These are phyloP conservation scores for Mesoclemmys tuberculata DNA, from an alignment of 2,113 vertebrate species.

Conservation along the genomic window DNA sequence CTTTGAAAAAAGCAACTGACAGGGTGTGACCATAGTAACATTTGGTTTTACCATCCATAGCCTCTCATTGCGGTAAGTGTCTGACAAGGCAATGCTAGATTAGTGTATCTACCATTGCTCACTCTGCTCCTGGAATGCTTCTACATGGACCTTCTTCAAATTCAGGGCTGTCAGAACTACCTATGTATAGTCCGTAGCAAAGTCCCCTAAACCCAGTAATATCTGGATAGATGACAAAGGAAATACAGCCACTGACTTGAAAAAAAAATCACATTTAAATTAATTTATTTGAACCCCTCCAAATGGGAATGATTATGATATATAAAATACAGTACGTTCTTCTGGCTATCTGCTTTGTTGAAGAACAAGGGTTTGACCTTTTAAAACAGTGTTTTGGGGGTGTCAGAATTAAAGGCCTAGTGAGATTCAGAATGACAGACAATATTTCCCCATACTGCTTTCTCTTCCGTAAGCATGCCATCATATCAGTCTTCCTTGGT, in stretches of 20 bases:
- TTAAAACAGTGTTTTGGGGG: not conserved
- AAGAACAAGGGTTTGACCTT: constrained; percentile 16
- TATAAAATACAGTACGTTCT: not conserved
- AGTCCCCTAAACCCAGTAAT: constrained; percentile 38
- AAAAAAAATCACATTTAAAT: not conserved
- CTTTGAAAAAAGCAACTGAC: not conserved
- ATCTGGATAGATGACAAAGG: constrained; percentile 18
- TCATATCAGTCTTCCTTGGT: not conserved
- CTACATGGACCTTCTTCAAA: not conserved
- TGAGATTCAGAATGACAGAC: constrained; percentile 6
- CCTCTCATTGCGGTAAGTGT: not conserved
- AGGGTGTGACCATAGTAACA: not conserved
- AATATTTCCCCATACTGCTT: constrained; percentile 3
- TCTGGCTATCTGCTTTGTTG: not conserved
- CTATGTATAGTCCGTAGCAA: not conserved
- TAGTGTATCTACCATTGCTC: not conserved
- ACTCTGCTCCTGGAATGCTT: not conserved
- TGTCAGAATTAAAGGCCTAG: constrained; percentile 61
- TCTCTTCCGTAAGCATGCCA: not conserved
- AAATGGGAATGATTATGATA: not conserved
- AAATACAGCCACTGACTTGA: not conserved
- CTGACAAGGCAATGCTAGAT: not conserved
- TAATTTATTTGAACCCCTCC: not conserved
- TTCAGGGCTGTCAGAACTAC: not conserved
- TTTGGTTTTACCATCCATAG: not conserved